phyloP scores from a whole-genome alignment of 2,113 vertebrate species.

The Sinocyclocheilus anshuiensis region DNA sequence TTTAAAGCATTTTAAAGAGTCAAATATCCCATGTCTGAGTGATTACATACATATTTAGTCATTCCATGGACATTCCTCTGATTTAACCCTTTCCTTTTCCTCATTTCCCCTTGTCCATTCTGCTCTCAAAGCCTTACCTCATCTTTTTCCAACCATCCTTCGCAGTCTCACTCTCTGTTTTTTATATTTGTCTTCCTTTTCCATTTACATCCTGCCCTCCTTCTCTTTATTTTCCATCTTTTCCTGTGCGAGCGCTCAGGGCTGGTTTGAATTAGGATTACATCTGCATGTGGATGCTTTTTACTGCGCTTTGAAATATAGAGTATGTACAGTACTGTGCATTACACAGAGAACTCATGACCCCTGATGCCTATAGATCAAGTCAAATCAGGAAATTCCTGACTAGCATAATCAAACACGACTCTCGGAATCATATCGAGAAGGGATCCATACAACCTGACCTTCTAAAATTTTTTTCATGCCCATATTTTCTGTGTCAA shows the following conservation, averaged over 20 bases:
- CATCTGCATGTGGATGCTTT: conserved; percentile 21
- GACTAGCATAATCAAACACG: conserved; percentile 1
- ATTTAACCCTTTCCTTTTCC: conserved; percentile 46
- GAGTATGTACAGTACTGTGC: background rate
- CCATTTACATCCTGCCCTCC: conserved; percentile 45
- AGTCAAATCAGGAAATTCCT: conserved; percentile 17
- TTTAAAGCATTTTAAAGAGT: conserved; percentile 8
- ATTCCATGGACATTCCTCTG: conserved; percentile 31
- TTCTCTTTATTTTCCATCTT: conserved; percentile 33
- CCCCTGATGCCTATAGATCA: conserved; percentile 7
- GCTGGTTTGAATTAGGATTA: conserved; percentile 25
- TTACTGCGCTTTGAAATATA: conserved; percentile 11
- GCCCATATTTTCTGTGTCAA: background rate
- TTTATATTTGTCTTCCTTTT: conserved; percentile 28
- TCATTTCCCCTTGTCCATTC: background rate
- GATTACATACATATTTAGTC: conserved; percentile 40
- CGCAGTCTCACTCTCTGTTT: background rate
- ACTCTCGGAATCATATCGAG: background rate
- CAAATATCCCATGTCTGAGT: conserved; percentile 41
- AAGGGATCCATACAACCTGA: background rate
- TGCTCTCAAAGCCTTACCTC: background rate
- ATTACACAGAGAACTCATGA: background rate
- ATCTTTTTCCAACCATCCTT: background rate
- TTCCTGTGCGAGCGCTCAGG: conserved; percentile 22
- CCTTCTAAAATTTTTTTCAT: conserved; percentile 9